Conservation (phyloP, 1,140 invertebrate genomes). For the Mercenaria mercenaria region DNA sequence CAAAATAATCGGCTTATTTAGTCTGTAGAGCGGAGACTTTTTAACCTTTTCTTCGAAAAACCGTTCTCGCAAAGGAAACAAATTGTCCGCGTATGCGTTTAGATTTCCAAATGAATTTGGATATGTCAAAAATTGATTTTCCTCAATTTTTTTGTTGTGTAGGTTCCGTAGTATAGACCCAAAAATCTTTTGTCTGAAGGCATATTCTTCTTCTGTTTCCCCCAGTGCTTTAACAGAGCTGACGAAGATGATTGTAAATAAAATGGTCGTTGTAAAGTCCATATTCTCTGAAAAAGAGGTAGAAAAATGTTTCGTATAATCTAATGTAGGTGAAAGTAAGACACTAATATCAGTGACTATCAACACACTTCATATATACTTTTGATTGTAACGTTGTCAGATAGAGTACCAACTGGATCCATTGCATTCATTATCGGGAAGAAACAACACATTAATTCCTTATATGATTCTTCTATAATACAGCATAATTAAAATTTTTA, state of each 20-base stretch:
- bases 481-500: too few relatives aligned
- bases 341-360: too few relatives aligned
- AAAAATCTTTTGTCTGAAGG: neutral
- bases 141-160: neutral
- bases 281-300: neutral
- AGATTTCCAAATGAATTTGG: neutral
- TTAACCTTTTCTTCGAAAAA: neutral
- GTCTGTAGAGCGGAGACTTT: neutral
- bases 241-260: neutral
- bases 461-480: too few relatives aligned
- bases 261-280: neutral
- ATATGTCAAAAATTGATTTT: neutral
- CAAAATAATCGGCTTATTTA: neutral
- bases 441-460: too few relatives aligned
- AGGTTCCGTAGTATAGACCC: neutral
- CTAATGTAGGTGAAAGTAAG: too few relatives aligned
- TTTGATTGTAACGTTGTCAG: too few relatives aligned
- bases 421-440: too few relatives aligned
- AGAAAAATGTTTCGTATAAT: too few relatives aligned
- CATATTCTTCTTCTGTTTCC: neutral
- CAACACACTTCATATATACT: too few relatives aligned
- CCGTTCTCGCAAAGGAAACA: neutral
- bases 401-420: too few relatives aligned
- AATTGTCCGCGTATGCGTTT: neutral
- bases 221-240: neutral